These are phyloP conservation scores for Apogon hyalosoma DNA, from an alignment of 2,797 vertebrate species.

Conservation along the genomic window DNA sequence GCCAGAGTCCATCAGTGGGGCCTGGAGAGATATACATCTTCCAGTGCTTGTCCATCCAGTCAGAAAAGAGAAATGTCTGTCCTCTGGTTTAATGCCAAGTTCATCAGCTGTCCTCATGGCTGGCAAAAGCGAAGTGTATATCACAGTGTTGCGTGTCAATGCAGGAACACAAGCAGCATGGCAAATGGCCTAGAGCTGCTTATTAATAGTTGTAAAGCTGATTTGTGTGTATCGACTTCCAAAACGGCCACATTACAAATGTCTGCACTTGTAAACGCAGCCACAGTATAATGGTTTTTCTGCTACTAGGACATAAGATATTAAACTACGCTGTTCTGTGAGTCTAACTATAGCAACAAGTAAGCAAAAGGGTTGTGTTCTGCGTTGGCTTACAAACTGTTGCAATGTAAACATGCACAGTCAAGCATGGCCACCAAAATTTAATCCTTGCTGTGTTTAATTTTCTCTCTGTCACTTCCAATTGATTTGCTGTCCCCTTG, in stretches of 20 bases:
- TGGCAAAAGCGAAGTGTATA: conserved; percentile 64
- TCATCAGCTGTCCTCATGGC: conserved; percentile 70
- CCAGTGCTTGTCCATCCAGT: conserved; percentile 67
- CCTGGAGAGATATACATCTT: conserved; percentile 67
- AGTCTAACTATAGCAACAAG: conserved; percentile 72
- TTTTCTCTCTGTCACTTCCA: conserved; percentile 63
- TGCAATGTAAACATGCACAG: conserved; percentile 60
- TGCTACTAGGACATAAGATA: conserved; percentile 65
- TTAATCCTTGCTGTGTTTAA: conserved; percentile 55
- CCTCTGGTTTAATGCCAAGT: conserved; percentile 72
- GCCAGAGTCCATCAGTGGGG: conserved; percentile 59
- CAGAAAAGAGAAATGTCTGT: conserved; percentile 62
- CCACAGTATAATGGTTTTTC: conserved; percentile 53
- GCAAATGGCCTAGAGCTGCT: conserved; percentile 64
- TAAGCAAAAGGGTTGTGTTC: conserved; percentile 35
- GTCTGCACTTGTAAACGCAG: conserved; percentile 63
- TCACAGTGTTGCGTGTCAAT: conserved; percentile 58
- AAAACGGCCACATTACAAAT: conserved; percentile 71
- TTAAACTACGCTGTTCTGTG: conserved; percentile 58
- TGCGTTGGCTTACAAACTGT: conserved; percentile 47
- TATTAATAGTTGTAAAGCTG: conserved; percentile 75
- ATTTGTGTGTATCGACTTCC: conserved; percentile 68
- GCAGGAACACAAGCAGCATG: conserved; percentile 52
- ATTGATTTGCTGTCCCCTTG: conserved; percentile 67
- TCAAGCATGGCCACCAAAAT: conserved; percentile 51